Evolutionary conservation across 2,797 vertebrate species (phyloP).

Genomic region (Bovichtus diacanthus): DNA sequence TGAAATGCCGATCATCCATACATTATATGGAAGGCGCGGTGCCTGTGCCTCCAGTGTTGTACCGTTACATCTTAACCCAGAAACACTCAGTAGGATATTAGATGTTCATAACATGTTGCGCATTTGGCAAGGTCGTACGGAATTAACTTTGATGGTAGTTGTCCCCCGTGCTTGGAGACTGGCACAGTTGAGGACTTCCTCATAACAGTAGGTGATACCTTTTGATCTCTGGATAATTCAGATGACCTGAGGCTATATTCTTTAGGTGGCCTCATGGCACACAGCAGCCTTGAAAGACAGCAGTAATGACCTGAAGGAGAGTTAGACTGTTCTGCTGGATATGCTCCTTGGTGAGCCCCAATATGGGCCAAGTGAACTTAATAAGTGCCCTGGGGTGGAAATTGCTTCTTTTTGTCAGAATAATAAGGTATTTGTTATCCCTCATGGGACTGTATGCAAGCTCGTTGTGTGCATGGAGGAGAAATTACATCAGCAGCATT

Average conservation of each 20-base stretch:
- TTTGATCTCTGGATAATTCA: constrained; percentile 23
- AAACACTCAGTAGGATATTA: neutral
- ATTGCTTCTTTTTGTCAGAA: constrained; percentile 31
- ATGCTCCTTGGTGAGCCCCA: neutral
- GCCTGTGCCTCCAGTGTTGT: neutral
- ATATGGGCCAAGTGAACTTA: constrained; percentile 14
- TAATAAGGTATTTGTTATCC: constrained; percentile 47
- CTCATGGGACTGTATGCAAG: constrained; percentile 4
- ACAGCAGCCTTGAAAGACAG: neutral
- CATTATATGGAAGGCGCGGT: neutral
- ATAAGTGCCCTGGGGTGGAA: constrained; percentile 29
- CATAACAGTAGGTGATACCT: constrained; percentile 17
- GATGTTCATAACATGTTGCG: neutral
- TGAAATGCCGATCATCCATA: constrained; percentile 28
- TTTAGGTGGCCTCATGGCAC: neutral
- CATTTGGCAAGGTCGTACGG: neutral
- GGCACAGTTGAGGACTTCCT: neutral
- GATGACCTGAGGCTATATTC: constrained; percentile 30
- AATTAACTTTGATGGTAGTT: constrained; percentile 5
- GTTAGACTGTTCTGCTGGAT: neutral
- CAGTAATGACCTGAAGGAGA: neutral
- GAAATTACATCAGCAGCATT: constrained; percentile 27
- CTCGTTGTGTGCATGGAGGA: neutral
- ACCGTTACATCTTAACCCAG: neutral
- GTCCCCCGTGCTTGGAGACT: constrained; percentile 1